Evolutionary conservation across 2,113 vertebrate species (phyloP).

Genomic region (Perca flavescens): DNA sequence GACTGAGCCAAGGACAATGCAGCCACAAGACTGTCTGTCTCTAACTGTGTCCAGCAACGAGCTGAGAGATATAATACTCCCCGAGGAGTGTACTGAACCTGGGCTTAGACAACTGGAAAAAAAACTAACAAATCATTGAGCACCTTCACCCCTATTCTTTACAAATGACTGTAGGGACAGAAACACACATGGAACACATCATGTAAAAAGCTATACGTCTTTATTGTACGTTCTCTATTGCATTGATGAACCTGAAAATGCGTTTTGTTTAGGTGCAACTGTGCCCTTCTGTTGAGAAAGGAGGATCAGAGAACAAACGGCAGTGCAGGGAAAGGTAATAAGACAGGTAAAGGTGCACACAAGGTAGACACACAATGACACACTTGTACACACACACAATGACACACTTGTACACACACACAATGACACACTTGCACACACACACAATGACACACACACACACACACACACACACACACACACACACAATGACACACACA

Average conservation of each 20-base stretch:
- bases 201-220: slow-evolving; percentile 3
- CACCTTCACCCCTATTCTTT: neutral
- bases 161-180: neutral
- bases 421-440: slow-evolving; percentile 3
- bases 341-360: slow-evolving; percentile 37
- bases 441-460: neutral
- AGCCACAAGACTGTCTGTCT: slow-evolving; percentile 48
- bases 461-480: neutral
- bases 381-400: neutral
- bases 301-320: slow-evolving; percentile 51
- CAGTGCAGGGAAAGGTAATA: slow-evolving; percentile 27
- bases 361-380: neutral
- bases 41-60: slow-evolving; percentile 19
- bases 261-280: slow-evolving; percentile 35
- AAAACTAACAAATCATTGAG: neutral
- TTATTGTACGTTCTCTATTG: neutral
- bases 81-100: slow-evolving; percentile 9
- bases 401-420: slow-evolving; percentile 6
- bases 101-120: slow-evolving; percentile 13
- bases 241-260: neutral
- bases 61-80: slow-evolving; percentile 26
- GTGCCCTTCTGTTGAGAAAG: slow-evolving; percentile 30
- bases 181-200: slow-evolving; percentile 16
- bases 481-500: slow-evolving; percentile 4
- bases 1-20: slow-evolving; percentile 78